Evolutionary conservation across 2,113 vertebrate genomes (phyloP), one percentile per base, ranked within the genome.

Genomic region (Corvus hawaiiensis): DNA sequence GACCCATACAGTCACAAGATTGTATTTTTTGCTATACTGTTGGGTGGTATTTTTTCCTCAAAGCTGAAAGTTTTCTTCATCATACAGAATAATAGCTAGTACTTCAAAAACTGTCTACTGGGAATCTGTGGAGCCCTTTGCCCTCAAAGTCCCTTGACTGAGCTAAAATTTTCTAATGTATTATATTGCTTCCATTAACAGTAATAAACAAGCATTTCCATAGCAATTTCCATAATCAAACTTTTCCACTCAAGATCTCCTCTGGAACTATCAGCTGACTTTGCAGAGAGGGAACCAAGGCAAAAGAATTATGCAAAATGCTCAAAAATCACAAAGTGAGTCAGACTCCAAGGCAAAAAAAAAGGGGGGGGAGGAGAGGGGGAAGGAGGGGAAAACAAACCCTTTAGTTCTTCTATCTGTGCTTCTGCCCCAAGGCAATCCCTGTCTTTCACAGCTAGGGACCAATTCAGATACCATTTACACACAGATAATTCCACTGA

Each of bases 271-370:
- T 69, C 86, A 92, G 76, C 66, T 90, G 93, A 90, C 76, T 92
- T 90, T 59, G 24, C 76, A 94, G 54, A 35, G 71, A 94, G 20
- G 54, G 90, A 96, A 95, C 76, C 83, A 92, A 94, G 62, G 83
- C 76, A 81, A 93, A 95, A 94, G 68, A 95, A 93, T 95, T 93
- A 96, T 84, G 88, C 88, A 96, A 95, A 95, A 78, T 82, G 16
- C 28, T 74, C 13, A 90, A 92, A 96, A 94, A 55, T 67, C 87
- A 88, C 39, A 30, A 85, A 92, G n/a, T 49, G 27, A 86, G 52
- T 86, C 72, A 93, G 79, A 88, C 54, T 77, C 49, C 37, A 68
- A 87, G 33, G 46, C 0, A 12, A 23, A 32, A 33, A 52, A 63
- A 23, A 32, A 7, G 3, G 2, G 6, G 12, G 19, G 5, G 16